A percentile compares a stretch with the other conserved stretches of the same genome.
These are phyloP conservation scores for Drosophila fuyamai DNA, from an alignment of 1,140 invertebrate species.

Conservation along the genomic window DNA sequence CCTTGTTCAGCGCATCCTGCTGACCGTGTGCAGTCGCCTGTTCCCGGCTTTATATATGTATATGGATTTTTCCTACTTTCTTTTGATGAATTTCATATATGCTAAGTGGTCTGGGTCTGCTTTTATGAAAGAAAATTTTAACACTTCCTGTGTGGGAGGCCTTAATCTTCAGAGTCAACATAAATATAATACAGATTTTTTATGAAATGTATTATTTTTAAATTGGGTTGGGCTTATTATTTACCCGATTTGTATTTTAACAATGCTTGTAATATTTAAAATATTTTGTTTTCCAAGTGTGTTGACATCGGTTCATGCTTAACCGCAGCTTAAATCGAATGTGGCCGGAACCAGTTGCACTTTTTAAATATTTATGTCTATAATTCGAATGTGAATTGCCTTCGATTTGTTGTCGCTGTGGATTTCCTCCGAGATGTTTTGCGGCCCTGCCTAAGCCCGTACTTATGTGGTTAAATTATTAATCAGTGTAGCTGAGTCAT, in stretches of 20 bases:
- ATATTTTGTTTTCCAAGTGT: not conserved
- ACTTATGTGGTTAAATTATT: conserved; percentile 62
- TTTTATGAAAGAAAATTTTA: conserved; percentile 7
- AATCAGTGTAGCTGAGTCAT: conserved; percentile 48
- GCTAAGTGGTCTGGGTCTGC: conserved; percentile 21
- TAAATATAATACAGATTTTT: too few species aligned
- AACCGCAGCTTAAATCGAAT: not conserved
- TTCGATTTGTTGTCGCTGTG: conserved; percentile 62
- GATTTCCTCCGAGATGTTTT: conserved; percentile 37
- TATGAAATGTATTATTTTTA: too few species aligned
- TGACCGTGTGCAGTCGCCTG: conserved; percentile 17
- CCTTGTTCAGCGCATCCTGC: conserved; percentile 20
- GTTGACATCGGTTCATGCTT: not conserved
- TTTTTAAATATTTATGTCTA: conserved; percentile 66
- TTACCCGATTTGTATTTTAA: too few species aligned
- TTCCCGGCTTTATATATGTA: conserved; percentile 3
- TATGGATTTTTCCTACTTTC: conserved; percentile 18
- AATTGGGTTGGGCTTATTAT: too few species aligned
- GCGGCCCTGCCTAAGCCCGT: conserved; percentile 29
- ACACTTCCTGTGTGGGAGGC: not conserved
- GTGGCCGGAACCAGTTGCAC: conserved; percentile 29
- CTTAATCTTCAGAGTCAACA: not conserved
- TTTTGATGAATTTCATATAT: conserved; percentile 55
- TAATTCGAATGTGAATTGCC: conserved; percentile 70
- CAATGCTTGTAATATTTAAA: not conserved